Conservation (phyloP, 2,888 invertebrate species). For the Temnothorax ravouxi region DNA sequence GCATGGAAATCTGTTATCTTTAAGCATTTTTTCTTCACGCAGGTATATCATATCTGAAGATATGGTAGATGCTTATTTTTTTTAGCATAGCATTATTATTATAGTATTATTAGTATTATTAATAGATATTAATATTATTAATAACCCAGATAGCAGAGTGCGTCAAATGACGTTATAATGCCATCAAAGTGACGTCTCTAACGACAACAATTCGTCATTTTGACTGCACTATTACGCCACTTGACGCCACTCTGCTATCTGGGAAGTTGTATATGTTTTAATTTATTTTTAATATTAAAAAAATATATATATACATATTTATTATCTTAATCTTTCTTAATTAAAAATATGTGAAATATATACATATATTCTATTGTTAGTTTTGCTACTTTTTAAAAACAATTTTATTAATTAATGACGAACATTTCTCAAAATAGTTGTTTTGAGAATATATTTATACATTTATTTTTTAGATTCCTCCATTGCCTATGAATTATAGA, state of each 20-base stretch:
- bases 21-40: slow-evolving; percentile 82
- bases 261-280: neutral
- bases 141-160: too few species aligned
- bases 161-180: too few species aligned
- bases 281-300: slow-evolving; percentile 4
- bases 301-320: neutral
- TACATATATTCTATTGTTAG: neutral
- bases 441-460: slow-evolving; percentile 34
- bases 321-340: neutral
- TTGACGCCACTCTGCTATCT: too few species aligned
- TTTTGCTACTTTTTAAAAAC: neutral
- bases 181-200: too few species aligned
- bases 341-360: neutral
- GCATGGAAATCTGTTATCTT: slow-evolving; percentile 83
- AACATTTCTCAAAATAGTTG: slow-evolving; percentile 18
- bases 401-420: neutral
- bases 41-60: slow-evolving; percentile 77
- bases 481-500: slow-evolving; percentile 84
- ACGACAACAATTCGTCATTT: too few species aligned
- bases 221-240: too few species aligned
- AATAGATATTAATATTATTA: too few species aligned
- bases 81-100: slow-evolving; percentile 7
- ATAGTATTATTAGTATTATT: too few species aligned
- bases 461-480: slow-evolving; percentile 82
- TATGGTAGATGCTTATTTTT: slow-evolving; percentile 35